Evolutionary conservation across 92 coral and sea anemone species (phyloP), one percentile per base, ranked within the genome.

Genomic region (Porites divaricata): DNA sequence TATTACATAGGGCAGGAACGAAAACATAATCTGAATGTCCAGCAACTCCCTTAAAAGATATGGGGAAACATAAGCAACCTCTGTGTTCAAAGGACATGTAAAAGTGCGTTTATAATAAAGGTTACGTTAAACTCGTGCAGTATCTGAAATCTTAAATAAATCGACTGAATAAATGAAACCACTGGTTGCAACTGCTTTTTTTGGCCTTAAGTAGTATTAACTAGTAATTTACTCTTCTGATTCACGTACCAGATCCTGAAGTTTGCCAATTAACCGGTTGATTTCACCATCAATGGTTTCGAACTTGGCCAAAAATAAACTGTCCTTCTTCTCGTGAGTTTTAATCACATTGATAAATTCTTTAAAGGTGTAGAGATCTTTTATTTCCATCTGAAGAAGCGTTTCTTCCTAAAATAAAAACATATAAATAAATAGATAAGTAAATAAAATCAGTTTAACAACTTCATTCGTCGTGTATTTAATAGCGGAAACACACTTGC

Each of bases 321-420:
- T 81, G 49, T 67, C 78, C 63, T 73, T 77, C 59, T 69, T 20
- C 57, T 90, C 90, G 56, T 82, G 63, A 8, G 12, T 35, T 24
- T 61, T 78, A 25, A 87, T 81, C 9, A 63, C 85, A 63, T 13
- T 15, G 71, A 87, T 6, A 63, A 81, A 71, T 8, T 48, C 78
- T 6, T 13, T 28, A 67, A 90, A 85, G 41, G 72, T 8, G 84
- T 22, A 72, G 10, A 90, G 66, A 41, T 83, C 63, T 26, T 77
- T 48, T 1, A 77, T 73, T 14, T 65, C 15, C 63, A 13, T 76
- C 50, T 75, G 56, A 15, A 88, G 83, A 70, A 91, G 84, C 13
- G 56, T 78, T 76, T 79, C 59, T 13, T 91, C 86, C 94, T 91
- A 70, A 68, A 75, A 79, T 14, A 22, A 67, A 20, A 4, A 50